Percentiles rank a stretch among this genome's conserved stretches.
phyloP scores from a whole-genome alignment of 2,797 vertebrate genomes.

The Dendrocincla fuliginosa region DNA sequence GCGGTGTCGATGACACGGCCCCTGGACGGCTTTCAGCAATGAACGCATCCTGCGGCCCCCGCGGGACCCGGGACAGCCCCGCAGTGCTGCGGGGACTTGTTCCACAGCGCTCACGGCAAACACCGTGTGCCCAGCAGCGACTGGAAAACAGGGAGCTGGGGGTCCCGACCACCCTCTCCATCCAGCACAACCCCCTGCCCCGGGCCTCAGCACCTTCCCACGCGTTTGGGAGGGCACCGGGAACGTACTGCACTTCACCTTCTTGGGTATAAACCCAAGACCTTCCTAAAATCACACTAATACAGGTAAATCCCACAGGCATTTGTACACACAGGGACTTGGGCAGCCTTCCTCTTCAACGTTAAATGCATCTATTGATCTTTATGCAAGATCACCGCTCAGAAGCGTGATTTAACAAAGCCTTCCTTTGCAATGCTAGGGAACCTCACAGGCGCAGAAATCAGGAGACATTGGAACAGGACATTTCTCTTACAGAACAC shows the following conservation, averaged over 20 bases:
- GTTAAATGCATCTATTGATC: not conserved
- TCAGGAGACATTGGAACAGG: not conserved
- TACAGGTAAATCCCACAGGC: not conserved
- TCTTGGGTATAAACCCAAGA: not conserved
- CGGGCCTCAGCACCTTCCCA: not conserved
- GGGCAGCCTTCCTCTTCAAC: not conserved
- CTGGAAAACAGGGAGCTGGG: accelerated
- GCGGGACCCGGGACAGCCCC: not conserved
- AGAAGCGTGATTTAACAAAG: not conserved
- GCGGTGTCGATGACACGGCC: accelerated
- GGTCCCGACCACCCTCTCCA: accelerated
- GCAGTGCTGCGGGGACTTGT: not conserved
- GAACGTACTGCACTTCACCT: not conserved
- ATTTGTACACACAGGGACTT: not conserved
- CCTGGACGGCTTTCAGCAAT: not conserved
- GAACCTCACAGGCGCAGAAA: not conserved
- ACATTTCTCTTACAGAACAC: constrained; percentile 77
- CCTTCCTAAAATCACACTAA: not conserved
- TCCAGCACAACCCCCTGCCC: not conserved
- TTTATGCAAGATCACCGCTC: not conserved
- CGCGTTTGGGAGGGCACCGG: not conserved
- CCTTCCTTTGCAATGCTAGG: accelerated
- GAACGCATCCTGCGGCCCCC: not conserved
- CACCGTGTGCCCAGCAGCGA: accelerated
- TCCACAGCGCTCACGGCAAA: not conserved